Base-by-base conservation (phyloP, 2,888 invertebrate species). In the Chloroclystis v-ata region DNA sequence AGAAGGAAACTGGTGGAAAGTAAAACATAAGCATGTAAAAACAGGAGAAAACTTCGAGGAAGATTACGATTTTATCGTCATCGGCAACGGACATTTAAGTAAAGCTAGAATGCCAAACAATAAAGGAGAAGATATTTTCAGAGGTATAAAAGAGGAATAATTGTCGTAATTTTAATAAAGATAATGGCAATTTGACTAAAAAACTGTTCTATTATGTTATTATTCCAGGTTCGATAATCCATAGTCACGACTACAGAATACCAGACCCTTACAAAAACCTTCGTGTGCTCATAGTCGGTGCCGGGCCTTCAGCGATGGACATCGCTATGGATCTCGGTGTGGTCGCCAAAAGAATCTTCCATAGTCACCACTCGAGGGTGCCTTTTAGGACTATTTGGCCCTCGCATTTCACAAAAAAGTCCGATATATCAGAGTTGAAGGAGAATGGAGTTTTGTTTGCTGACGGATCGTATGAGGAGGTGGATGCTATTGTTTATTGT, bases 291-390 rank as follows among this genome's bases (percentile, higher is more conserved):
- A 72, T 93, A 8, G 78, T 95, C 1, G 95, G 95, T 0, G 92
- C 92, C 0, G 92, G 92, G 0, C 90, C 93, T 0, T 95, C 94
- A 0, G 95, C 94, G 1, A 84, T 91, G 67, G 95, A 95, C 63
- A 92, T 95, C 28, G 85, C 90, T 0, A 67, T 92, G 0, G 92
- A 93, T 57, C 72, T 94, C 0, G 78, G 89, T 0, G 61, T 67
- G 0, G 54, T 76, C n/a, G 85, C 88, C 14, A 65, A 68, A 26
- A 70, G 69, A 7, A 75, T 91, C 20, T 65, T 89, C 28, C 78
- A 90, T 44, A 90, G 91, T 41, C 90, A 90, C 48, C 89, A 90
- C 59, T 78, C 79, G 0, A 72, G 58, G 12, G 66, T 78, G 1
- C 72, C 73, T 57, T 78, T 84, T 49, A 66, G 56, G 7, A 82